A percentile compares a stretch with the other conserved stretches of the same genome.
phyloP scores from a whole-genome alignment of 1,140 invertebrate genomes.

The Antheraea mylitta region DNA sequence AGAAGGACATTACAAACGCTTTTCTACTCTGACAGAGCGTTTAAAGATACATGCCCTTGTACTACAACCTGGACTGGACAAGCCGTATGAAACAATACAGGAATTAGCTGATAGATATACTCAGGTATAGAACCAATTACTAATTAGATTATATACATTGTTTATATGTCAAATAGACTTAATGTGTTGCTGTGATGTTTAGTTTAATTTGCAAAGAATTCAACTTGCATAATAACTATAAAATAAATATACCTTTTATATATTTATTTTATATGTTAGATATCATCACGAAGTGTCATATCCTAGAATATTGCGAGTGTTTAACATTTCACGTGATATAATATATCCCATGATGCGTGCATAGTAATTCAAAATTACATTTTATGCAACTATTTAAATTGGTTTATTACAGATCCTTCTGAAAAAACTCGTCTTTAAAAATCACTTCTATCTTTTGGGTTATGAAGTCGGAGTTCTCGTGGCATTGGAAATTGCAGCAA shows the following conservation, averaged over 20 bases:
- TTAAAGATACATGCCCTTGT: slow-evolving; percentile 29
- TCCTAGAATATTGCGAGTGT: too few species aligned
- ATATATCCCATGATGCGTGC: too few species aligned
- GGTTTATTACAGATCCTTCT: slow-evolving; percentile 25
- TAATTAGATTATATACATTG: background rate
- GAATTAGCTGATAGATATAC: background rate
- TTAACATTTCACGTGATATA: too few species aligned
- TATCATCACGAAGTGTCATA: too few species aligned
- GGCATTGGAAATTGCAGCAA: slow-evolving; percentile 32
- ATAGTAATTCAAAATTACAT: too few species aligned
- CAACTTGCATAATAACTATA: too few species aligned
- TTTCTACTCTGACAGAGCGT: slow-evolving; percentile 21
- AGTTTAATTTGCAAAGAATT: too few species aligned
- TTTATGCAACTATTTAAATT: too few species aligned
- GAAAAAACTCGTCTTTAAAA: slow-evolving; percentile 24
- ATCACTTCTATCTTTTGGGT: slow-evolving; percentile 16
- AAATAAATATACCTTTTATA: too few species aligned
- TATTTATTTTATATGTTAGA: too few species aligned
- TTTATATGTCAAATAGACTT: too few species aligned
- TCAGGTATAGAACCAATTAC: slow-evolving; percentile 10
- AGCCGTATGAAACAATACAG: background rate
- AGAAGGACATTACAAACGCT: slow-evolving; percentile 36
- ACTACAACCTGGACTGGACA: slow-evolving; percentile 27
- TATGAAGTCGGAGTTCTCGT: slow-evolving; percentile 26
- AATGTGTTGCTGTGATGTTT: too few species aligned